Evolutionary conservation across 2,888 invertebrate genomes (phyloP).

Genomic region (Carabus problematicus): DNA sequence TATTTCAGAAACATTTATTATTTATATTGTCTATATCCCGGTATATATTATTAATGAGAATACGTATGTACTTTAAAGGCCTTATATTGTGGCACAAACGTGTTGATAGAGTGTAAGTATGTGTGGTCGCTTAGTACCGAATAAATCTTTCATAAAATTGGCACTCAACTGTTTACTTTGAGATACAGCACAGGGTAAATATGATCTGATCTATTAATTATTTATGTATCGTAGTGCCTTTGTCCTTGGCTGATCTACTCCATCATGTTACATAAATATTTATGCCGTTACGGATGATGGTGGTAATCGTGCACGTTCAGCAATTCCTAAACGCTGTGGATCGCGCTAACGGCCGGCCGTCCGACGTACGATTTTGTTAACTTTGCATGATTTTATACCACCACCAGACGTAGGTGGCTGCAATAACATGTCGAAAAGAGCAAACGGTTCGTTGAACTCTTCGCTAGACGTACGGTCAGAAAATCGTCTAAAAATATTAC

Average conservation of each 20-base stretch:
- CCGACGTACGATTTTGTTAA: conserved; percentile 20
- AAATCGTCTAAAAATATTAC: too few relatives aligned
- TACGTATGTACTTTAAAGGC: too few relatives aligned
- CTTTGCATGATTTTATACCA: conserved; percentile 26
- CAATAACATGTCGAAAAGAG: too few relatives aligned
- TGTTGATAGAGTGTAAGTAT: too few relatives aligned
- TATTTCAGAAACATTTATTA: too few relatives aligned
- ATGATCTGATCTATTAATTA: conserved; percentile 34
- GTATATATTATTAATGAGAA: too few relatives aligned
- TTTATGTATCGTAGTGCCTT: conserved; percentile 30
- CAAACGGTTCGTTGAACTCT: too few relatives aligned
- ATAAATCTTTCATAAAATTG: conserved; percentile 31
- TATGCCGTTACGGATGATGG: conserved; percentile 17
- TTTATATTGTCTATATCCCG: too few relatives aligned
- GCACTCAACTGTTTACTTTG: conserved; percentile 26
- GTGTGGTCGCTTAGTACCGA: not conserved
- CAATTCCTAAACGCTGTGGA: conserved; percentile 26
- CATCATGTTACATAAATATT: conserved; percentile 35
- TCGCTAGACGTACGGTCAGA: too few relatives aligned
- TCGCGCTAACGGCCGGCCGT: conserved; percentile 24
- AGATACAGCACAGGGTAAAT: conserved; percentile 27
- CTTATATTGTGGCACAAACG: too few relatives aligned
- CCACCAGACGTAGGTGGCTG: conserved; percentile 5
- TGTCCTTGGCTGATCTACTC: conserved; percentile 27
- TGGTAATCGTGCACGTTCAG: conserved; percentile 28